These are phyloP conservation scores for Meles meles DNA, from an alignment of 2,113 vertebrate genomes.

Conservation along the genomic window DNA sequence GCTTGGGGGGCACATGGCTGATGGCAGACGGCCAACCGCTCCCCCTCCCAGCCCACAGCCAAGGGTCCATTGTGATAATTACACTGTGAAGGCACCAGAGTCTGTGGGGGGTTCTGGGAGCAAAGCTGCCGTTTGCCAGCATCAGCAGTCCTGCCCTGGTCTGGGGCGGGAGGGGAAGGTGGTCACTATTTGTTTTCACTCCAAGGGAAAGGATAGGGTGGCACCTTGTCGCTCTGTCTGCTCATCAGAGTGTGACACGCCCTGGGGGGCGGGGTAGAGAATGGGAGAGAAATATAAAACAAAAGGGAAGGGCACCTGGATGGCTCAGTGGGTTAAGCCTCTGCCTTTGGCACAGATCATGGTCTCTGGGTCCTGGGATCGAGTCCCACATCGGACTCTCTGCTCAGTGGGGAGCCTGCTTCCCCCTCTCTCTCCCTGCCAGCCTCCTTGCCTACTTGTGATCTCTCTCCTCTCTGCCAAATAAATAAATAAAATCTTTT, in stretches of 20 bases:
- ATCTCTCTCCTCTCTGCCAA: too few relatives aligned
- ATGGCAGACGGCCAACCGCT: neutral
- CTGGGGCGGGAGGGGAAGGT: fast-evolving
- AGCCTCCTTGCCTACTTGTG: too few relatives aligned
- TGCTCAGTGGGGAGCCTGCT: too few relatives aligned
- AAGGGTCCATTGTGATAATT: fast-evolving
- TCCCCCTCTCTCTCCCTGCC: too few relatives aligned
- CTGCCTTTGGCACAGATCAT: too few relatives aligned
- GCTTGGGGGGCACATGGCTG: neutral
- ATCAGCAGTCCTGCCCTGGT: neutral
- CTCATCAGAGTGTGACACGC: neutral
- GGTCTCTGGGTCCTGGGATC: too few relatives aligned
- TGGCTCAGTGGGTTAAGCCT: too few relatives aligned
- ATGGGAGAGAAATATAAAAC: neutral
- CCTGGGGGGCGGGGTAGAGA: neutral
- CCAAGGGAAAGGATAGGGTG: neutral
- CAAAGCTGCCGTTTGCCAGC: fast-evolving
- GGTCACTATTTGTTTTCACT: neutral
- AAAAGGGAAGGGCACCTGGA: neutral
- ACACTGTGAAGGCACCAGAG: neutral
- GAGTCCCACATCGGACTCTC: too few relatives aligned
- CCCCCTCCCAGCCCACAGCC: neutral
- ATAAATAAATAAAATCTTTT: too few relatives aligned
- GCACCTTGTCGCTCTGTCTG: neutral
- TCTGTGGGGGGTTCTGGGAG: neutral